Base-by-base conservation (phyloP, 2,113 vertebrate species). In the Prolemur simus region DNA sequence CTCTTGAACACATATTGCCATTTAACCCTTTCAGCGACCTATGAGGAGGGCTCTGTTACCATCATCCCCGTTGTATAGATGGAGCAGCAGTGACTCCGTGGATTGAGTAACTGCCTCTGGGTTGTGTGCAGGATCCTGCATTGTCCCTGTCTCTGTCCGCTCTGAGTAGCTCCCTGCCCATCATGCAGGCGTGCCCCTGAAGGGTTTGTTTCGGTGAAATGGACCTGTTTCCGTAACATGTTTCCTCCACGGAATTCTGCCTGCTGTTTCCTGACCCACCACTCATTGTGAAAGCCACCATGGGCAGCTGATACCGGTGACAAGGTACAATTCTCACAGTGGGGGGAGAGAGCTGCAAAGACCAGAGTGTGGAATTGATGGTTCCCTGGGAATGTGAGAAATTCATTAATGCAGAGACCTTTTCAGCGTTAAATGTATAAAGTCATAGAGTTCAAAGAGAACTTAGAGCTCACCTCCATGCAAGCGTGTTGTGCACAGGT, bases 171-270 rank as follows among this genome's bases (percentile, higher is more conserved):
- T 29, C 34, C 6, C 73, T 7, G 6, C 74, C 63, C 37, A 7
- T 14, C 25, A 47, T 11, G 0, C 5, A 47, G 68, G 20, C 9
- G 3, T 23, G 3, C 3, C 1, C 63, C 23, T 1, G 6, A 15
- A 4, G n/a, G 8, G 14, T 23, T 15, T 29, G 17, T 45, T 45
- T 77, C 49, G 13, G 3, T 17, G 37, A 68, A 69, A 21, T 68
- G 27, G 37, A 54, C 52, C 52, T 15, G 5, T 71, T 91, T 45
- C 4, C 4, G 9, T 49, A 27, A 47, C 74, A 3, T 8, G 15
- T 76, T 74, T 20, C 58, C 74, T 69, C 37, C 32, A 25, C 0
- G 45, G 60, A 58, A 25, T 69, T 81, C 56, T 73, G n/a, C 63
- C 56, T 49, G 2, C 58, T 60, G 3, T 73, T 32, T 49, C 49